phyloP scores from a whole-genome alignment of 2,113 vertebrate genomes.

The Fulmarus glacialis region DNA sequence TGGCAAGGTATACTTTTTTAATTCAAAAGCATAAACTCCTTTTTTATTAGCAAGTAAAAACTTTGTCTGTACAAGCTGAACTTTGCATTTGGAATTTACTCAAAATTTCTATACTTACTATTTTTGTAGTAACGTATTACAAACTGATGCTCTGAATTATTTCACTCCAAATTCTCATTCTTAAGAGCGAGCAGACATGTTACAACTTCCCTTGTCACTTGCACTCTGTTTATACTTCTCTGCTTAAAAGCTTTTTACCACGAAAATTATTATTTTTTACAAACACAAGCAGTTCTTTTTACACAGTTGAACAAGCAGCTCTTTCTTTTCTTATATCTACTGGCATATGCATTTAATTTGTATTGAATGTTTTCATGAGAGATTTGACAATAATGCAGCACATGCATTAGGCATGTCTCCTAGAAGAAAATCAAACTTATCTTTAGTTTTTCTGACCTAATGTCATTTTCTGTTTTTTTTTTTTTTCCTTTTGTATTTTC shows the following conservation, averaged over 20 bases:
- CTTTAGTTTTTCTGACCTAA: neutral
- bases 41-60: neutral
- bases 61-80: neutral
- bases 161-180: neutral
- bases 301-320: neutral
- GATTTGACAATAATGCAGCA: neutral
- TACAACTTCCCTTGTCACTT: neutral
- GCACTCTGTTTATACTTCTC: neutral
- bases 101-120: neutral
- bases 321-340: neutral
- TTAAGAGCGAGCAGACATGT: neutral
- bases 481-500: neutral
- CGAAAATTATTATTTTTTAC: neutral
- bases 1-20: constrained; percentile 91
- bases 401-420: neutral
- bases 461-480: neutral
- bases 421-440: neutral
- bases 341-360: neutral
- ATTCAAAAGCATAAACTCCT: constrained; percentile 14
- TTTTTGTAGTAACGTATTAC: neutral
- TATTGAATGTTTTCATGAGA: neutral
- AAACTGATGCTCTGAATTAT: neutral
- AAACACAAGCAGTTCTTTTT: neutral
- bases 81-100: constrained; percentile 12
- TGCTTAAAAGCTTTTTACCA: neutral